Percentiles rank a stretch among this genome's conserved stretches.
Conservation (phyloP, 2,797 vertebrate genomes). For the Neosilurus mollespiculum region DNA sequence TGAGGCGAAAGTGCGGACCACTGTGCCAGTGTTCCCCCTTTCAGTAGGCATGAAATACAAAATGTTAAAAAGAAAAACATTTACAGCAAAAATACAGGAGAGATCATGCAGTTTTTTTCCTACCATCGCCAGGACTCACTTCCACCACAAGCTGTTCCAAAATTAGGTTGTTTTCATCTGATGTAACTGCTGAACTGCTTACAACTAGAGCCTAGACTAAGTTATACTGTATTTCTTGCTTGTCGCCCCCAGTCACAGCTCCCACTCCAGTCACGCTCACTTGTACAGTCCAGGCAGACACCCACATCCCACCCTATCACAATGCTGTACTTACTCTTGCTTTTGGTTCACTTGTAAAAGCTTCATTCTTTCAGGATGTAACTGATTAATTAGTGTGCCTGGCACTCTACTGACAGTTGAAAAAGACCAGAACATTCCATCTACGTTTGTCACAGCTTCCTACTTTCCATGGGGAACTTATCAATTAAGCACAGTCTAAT, state of each 20-base stretch:
- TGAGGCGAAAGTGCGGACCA: too few relatives aligned
- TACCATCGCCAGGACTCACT: background rate
- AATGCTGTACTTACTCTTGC: slow-evolving; percentile 16
- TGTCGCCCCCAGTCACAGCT: slow-evolving; percentile 22
- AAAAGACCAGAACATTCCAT: slow-evolving; percentile 23
- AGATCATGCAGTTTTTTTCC: background rate
- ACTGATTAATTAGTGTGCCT: slow-evolving; percentile 51
- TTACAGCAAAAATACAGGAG: background rate
- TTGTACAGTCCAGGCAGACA: slow-evolving; percentile 33
- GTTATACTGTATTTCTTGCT: slow-evolving; percentile 6
- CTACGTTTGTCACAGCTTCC: slow-evolving; percentile 19
- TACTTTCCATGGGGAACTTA: slow-evolving; percentile 33
- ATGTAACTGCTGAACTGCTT: slow-evolving; percentile 23
- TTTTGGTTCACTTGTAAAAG: slow-evolving; percentile 30
- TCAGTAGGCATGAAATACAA: too few relatives aligned
- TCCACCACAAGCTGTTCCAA: background rate
- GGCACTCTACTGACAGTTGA: slow-evolving; percentile 36
- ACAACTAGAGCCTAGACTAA: background rate
- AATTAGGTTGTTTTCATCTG: background rate
- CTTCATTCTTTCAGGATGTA: slow-evolving; percentile 18
- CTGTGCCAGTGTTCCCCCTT: too few relatives aligned
- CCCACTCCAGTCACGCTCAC: slow-evolving; percentile 29
- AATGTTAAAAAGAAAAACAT: background rate
- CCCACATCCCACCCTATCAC: slow-evolving; percentile 23
- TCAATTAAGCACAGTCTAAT: slow-evolving; percentile 42